Base-by-base conservation (phyloP, 2,888 invertebrate species). In the Acrobasis suavella region DNA sequence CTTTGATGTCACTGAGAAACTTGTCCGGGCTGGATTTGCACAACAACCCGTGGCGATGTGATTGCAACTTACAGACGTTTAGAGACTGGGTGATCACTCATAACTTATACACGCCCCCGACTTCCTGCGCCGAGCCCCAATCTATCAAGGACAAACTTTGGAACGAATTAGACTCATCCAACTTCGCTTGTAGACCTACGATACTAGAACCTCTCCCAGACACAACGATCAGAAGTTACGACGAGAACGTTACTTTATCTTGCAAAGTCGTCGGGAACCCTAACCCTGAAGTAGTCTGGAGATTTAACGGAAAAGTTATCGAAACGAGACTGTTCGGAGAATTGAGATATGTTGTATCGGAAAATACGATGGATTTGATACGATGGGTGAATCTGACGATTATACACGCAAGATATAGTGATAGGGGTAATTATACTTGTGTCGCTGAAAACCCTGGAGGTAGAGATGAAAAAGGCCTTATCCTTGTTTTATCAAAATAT, bases 1-100 rank as follows among this genome's bases (percentile, higher is more conserved):
- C 95, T 68, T 95, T 97, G 72, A 93, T 94, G 73, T 93, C 93
- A 16, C 86, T 97, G 56, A 91, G 93, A 55, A 95, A 95, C 77
- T 90, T 98, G 64, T 94, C 94, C 37, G 96, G 96, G 62, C 86
- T 98, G 50, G 96, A 95, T 73, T 89, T 98, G 52, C 95, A 95
- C 74, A 95, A 95, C 70, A 98, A 98, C 82, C 96, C 96, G 0
- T 98, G 98, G 98, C 94, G 96, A 64, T 98, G 98, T 83, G 97
- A 98, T 76, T 98, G 98, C 82, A 94, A 96, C 72, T 88, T 98
- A 68, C 95, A 96, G 78, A 93, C 94, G 60, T 96, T 98, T 72
- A 94, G 97, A 50, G 95, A 96, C 76, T 97, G 96, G 94, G 94
- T 95, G 65, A 93, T 96, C 62, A 93, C 93, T 69, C 94, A 94